Evolutionary conservation across 2,888 invertebrate species (phyloP), one percentile per base, ranked within the genome.

Genomic region (Scaptomyza polygonia): DNA sequence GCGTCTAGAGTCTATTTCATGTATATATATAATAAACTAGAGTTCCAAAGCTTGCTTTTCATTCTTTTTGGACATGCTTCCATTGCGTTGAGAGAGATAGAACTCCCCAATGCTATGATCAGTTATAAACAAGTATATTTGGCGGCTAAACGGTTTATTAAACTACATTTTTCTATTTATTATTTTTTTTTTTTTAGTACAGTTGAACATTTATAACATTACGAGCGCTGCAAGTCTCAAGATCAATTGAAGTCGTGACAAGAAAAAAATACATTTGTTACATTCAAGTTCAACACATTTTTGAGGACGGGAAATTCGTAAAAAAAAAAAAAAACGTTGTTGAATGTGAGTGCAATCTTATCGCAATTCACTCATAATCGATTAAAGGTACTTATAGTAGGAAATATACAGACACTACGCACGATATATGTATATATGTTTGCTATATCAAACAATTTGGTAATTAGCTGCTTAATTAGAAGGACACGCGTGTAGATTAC

Each of bases 21-120:
- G 11, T 3, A 12, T 47, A 30, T 21, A 12, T 80, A 63, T 77
- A 57, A 63, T 12, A 34, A 39, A 39, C 9, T 16, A 39, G 39
- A 16, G 39, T 30, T 32, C 14, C n/a, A 42, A 51, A 72, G 64
- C 66, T 67, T 64, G 76, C 63, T 75, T 61, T 54, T 51, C 52
- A 59, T 69, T 67, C 48, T 63, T 63, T 67, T 70, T 48, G 74
- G 75, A 42, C 61, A 64, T 54, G 69, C 58, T 67, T 64, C 52
- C 40, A 14, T 65, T 54, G 39, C 44, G 62, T 81, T 81, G 76
- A 14, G 9, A 5, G 9, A 30, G 30, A 16, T 16, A 39, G 39
- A 16, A 39, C 39, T 14, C 36, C 36, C 8, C 36, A 78, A 75
- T 65, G 79, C 71, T 65, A 51, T 64, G 65, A 84, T 84, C 82